phyloP scores from a whole-genome alignment of 2,888 invertebrate genomes.

The Seira musarum region DNA sequence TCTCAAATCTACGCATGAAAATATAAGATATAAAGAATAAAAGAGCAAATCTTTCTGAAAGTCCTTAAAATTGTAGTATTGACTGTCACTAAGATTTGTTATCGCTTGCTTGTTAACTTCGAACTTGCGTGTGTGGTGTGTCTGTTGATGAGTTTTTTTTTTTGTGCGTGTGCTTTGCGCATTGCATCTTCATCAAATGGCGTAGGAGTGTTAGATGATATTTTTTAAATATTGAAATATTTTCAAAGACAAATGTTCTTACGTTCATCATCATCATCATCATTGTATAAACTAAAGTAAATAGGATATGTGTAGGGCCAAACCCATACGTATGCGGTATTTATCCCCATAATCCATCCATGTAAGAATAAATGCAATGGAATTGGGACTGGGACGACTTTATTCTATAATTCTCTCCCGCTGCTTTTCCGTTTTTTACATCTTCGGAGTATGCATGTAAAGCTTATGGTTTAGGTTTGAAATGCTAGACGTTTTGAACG shows the following conservation, averaged over 20 bases:
- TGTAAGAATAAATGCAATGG: not conserved
- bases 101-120: conserved; percentile 30
- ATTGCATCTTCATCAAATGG: conserved; percentile 31
- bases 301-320: no score
- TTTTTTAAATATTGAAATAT: not conserved
- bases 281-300: no score
- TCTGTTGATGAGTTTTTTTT: not conserved
- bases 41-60: not conserved
- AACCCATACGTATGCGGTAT: not conserved
- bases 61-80: not conserved
- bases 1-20: not conserved
- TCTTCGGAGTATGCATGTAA: no score
- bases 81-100: conserved; percentile 30
- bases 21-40: no score
- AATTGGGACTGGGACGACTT: not conserved
- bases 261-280: not conserved
- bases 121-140: not conserved
- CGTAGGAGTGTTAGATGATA: not conserved
- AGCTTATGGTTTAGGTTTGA: no score
- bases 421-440: conserved; percentile 50
- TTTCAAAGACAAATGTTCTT: not conserved
- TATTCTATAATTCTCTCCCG: conserved; percentile 49
- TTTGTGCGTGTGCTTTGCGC: conserved; percentile 25
- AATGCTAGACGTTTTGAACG: no score
- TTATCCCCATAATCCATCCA: not conserved